Evolutionary conservation across 2,888 invertebrate species (phyloP).

Genomic region (Julus scandinavius): DNA sequence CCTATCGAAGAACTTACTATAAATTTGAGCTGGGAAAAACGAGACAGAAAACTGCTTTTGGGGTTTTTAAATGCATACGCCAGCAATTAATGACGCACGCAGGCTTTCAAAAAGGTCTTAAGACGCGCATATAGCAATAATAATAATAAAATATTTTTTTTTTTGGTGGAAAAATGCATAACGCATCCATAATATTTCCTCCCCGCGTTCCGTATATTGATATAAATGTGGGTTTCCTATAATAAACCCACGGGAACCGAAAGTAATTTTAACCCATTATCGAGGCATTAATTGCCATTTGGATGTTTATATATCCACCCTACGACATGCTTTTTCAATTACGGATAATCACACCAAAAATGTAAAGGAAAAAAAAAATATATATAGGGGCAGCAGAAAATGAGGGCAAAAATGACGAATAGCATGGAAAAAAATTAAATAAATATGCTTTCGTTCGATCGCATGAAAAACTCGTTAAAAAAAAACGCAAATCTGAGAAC

Average conservation of each 20-base stretch:
- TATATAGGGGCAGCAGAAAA: not conserved
- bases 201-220: slow-evolving; percentile 48
- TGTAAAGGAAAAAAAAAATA: not conserved
- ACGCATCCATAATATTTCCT: slow-evolving; percentile 44
- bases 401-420: slow-evolving; percentile 34
- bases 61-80: slow-evolving; percentile 39
- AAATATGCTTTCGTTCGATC: slow-evolving; percentile 21
- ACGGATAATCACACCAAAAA: slow-evolving; percentile 48
- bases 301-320: slow-evolving; percentile 53
- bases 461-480: not conserved
- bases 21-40: slow-evolving; percentile 4
- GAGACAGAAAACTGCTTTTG: slow-evolving; percentile 26
- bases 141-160: slow-evolving; percentile 36
- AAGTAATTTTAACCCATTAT: slow-evolving; percentile 54
- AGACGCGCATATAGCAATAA: slow-evolving; percentile 11
- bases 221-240: slow-evolving; percentile 48
- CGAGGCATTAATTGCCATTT: slow-evolving; percentile 53
- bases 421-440: slow-evolving; percentile 19
- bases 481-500: not conserved
- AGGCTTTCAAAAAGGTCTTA: slow-evolving; percentile 30
- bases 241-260: slow-evolving; percentile 53
- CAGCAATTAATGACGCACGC: slow-evolving; percentile 34
- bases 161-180: slow-evolving; percentile 31
- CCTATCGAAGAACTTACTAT: not conserved
- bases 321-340: slow-evolving; percentile 53